phyloP scores from a whole-genome alignment of 2,888 invertebrate genomes.

The Odontothrips loti region DNA sequence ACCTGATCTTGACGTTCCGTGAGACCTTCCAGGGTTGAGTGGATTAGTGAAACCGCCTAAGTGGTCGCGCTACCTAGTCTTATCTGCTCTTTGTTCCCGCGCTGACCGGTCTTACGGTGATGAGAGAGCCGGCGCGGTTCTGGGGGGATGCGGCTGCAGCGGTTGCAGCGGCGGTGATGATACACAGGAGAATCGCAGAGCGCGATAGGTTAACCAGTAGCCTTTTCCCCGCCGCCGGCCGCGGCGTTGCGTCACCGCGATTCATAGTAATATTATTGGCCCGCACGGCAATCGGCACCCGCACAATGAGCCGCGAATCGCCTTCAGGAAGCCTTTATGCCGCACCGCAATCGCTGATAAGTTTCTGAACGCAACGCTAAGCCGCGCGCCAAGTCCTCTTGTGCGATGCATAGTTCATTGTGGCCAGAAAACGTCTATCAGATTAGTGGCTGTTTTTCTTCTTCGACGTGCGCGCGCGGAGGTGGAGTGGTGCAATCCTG shows the following conservation, averaged over 20 bases:
- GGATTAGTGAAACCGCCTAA: constrained; percentile 24
- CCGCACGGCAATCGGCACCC: not conserved
- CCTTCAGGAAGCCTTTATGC: constrained; percentile 8
- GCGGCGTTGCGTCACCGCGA: not conserved
- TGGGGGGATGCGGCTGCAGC: too few relatives aligned
- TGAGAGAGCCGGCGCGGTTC: too few relatives aligned
- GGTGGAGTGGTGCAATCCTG: too few relatives aligned
- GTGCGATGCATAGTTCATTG: too few relatives aligned
- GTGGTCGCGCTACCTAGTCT: constrained; percentile 10
- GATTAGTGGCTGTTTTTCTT: too few relatives aligned
- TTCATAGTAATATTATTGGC: not conserved
- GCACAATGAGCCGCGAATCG: not conserved
- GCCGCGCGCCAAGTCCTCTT: too few relatives aligned
- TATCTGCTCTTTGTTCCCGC: not conserved
- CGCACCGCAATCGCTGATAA: not conserved
- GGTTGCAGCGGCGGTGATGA: too few relatives aligned
- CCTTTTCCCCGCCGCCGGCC: constrained; percentile 10
- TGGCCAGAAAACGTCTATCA: too few relatives aligned
- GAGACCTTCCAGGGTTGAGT: constrained; percentile 19
- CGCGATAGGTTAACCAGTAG: constrained; percentile 22
- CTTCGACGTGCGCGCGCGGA: too few relatives aligned
- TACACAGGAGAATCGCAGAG: not conserved
- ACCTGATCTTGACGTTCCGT: not conserved
- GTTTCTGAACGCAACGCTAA: too few relatives aligned
- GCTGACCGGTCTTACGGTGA: not conserved